phyloP scores from a whole-genome alignment of 2,888 invertebrate genomes.

The Tinea semifulvella region DNA sequence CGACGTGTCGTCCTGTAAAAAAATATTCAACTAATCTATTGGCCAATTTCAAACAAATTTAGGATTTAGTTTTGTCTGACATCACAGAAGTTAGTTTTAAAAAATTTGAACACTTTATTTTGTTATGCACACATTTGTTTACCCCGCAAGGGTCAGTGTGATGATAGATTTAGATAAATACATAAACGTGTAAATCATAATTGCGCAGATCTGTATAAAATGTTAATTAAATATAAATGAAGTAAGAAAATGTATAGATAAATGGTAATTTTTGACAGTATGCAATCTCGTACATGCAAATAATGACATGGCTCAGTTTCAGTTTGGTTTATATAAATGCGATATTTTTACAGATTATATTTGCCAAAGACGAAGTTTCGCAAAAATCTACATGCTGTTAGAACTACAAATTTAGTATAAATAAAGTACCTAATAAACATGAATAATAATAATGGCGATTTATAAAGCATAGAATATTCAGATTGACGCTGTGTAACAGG shows the following conservation, averaged over 20 bases:
- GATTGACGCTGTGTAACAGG: slow-evolving; percentile 4
- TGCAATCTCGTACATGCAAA: slow-evolving; percentile 10
- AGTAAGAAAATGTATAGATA: background rate
- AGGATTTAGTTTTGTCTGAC: background rate
- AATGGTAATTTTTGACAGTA: background rate
- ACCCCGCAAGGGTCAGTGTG: too few relatives aligned
- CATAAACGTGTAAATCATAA: slow-evolving; percentile 1
- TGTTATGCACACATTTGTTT: background rate
- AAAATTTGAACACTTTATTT: background rate
- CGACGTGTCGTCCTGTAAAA: slow-evolving; percentile 89
- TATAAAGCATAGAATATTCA: slow-evolving; percentile 3
- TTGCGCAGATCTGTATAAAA: slow-evolving; percentile 1
- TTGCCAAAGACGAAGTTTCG: too few relatives aligned
- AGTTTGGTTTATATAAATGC: background rate
- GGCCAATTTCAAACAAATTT: background rate
- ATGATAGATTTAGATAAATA: too few relatives aligned
- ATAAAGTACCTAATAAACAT: background rate
- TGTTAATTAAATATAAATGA: background rate
- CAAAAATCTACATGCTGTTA: slow-evolving; percentile 3
- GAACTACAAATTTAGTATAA: background rate
- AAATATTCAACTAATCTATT: slow-evolving; percentile 24
- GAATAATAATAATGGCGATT: background rate
- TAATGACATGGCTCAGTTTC: background rate
- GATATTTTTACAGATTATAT: too few relatives aligned
- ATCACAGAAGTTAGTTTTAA: slow-evolving; percentile 1